Percentiles rank a stretch among this genome's conserved stretches.
Conservation (phyloP, 2,113 vertebrate species). For the Tetraodon nigroviridis region DNA sequence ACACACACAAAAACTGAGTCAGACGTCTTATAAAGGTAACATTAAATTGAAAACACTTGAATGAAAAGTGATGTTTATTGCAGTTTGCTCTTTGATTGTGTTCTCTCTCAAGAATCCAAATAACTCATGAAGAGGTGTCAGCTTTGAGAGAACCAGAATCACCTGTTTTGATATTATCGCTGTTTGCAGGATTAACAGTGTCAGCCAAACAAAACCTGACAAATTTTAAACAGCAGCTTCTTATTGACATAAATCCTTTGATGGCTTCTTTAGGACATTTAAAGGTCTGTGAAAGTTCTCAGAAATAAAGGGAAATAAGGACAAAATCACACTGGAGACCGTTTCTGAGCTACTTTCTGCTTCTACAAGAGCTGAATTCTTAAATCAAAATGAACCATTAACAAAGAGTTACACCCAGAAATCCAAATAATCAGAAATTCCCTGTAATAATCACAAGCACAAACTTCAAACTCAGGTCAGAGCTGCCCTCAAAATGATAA, state of each 20-base stretch:
- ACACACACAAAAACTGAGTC: slow-evolving; percentile 43
- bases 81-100: slow-evolving; percentile 60
- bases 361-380: slow-evolving; percentile 14
- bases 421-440: slow-evolving; percentile 7
- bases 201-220: neutral
- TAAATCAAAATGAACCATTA: slow-evolving; percentile 27
- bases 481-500: slow-evolving; percentile 16
- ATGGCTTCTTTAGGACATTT: slow-evolving; percentile 22
- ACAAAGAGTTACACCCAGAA: slow-evolving; percentile 5
- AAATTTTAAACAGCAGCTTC: slow-evolving; percentile 20
- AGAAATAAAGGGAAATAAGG: slow-evolving; percentile 41
- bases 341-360: slow-evolving; percentile 26
- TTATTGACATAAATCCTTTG: slow-evolving; percentile 22
- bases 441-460: slow-evolving; percentile 4
- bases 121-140: slow-evolving; percentile 23
- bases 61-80: slow-evolving; percentile 66
- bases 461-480: slow-evolving; percentile 1
- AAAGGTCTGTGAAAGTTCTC: slow-evolving; percentile 16
- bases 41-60: slow-evolving; percentile 71
- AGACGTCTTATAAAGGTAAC: slow-evolving; percentile 67
- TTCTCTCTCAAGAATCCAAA: slow-evolving; percentile 22
- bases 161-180: slow-evolving; percentile 36
- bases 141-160: too few relatives aligned
- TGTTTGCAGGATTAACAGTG: slow-evolving; percentile 30
- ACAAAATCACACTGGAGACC: slow-evolving; percentile 43